Base-by-base conservation (phyloP, 37 sponge, comb jelly and placozoan species). In the Halisarca cf. caerulea region DNA sequence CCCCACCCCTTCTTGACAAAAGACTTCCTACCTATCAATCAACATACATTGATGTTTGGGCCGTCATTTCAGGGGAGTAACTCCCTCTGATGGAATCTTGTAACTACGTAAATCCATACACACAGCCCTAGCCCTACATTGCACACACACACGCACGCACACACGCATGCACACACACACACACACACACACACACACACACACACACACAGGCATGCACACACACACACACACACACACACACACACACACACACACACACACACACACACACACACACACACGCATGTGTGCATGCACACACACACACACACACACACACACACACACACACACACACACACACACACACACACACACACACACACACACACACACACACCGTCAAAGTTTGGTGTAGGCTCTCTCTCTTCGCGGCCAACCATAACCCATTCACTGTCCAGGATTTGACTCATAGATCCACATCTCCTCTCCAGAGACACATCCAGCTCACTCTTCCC, bases 331-430 rank as follows among this genome's bases (percentile, higher is more conserved):
- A 28, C 69, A 34, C 30, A 28, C 35, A 28, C 69, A 34, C 69
- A 68, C 69, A 7, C 64, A 7, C 69, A 34, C 69, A 6, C 69
- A 30, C 35, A 7, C 69, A 6, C 69, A 34, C 69, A 8, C 35
- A 8, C 30, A 8, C 35, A 8, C 35, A 7, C 69, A 68, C 33
- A 68, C 35, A 6, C 69, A 68, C 33, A 68, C 69, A 34, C 33
- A 68, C 69, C 69, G 30, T 68, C 69, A 68, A 68, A 68, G 34
- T 68, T 68, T 2, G 69, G 69, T 4, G 35, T 34, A 1, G 35
- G 35, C 34, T 68, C 69, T 4, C 1, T 4, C 33, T 68, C 69
- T 34, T 30, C 69, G 35, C 30, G 35, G 1, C 34, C 34, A 34
- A 34, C 69, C 69, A 34, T 68, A 17, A 34, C 69, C 69, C 35